phyloP scores from a whole-genome alignment of 2,888 invertebrate genomes.

The Abrostola tripartita region DNA sequence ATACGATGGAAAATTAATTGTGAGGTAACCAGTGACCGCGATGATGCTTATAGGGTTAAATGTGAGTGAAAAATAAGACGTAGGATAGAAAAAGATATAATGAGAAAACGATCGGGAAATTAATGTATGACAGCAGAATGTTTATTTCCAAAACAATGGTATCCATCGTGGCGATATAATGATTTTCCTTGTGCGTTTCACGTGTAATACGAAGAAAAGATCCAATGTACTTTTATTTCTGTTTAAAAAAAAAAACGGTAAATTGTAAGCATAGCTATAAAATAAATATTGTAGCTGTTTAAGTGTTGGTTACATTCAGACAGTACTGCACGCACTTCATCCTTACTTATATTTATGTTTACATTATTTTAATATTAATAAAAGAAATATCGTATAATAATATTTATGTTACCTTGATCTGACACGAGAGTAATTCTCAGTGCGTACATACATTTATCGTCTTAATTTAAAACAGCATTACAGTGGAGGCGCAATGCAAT shows the following conservation, averaged over 20 bases:
- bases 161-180: no score
- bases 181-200: no score
- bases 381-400: slow-evolving; percentile 21
- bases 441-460: slow-evolving; percentile 8
- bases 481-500: slow-evolving; percentile 3
- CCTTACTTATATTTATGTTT: slow-evolving; percentile 18
- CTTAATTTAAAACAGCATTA: slow-evolving; percentile 12
- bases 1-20: no score
- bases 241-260: background rate
- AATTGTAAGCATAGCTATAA: background rate
- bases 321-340: slow-evolving; percentile 4
- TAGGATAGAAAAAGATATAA: no score
- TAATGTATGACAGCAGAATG: no score
- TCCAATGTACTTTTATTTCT: background rate
- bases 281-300: slow-evolving; percentile 9
- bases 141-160: no score
- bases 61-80: no score
- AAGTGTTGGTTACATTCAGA: slow-evolving; percentile 4
- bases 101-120: no score
- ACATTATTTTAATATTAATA: slow-evolving; percentile 6
- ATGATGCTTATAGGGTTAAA: no score
- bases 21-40: no score
- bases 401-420: slow-evolving; percentile 9
- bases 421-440: background rate
- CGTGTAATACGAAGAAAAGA: no score